phyloP scores from a whole-genome alignment of 2,797 vertebrate species.

The Xyrichtys novacula region DNA sequence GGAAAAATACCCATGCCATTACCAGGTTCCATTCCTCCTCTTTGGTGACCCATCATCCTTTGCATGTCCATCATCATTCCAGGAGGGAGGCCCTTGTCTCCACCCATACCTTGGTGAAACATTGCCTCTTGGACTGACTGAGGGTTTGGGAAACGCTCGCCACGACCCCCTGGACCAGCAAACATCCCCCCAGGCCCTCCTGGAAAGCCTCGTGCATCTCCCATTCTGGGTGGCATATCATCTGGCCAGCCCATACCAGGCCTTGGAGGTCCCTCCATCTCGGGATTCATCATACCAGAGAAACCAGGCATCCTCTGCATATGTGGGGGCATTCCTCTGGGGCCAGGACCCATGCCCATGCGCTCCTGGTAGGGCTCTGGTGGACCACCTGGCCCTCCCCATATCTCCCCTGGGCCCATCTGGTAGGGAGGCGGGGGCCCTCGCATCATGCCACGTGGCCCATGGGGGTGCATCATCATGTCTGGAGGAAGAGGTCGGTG shows the following conservation, averaged over 20 bases:
- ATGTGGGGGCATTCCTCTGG: slow-evolving; percentile 93
- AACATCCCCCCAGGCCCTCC: slow-evolving; percentile 91
- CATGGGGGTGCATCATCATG: slow-evolving; percentile 97
- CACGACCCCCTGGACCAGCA: slow-evolving; percentile 93
- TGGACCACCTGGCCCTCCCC: slow-evolving; percentile 92
- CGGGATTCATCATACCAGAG: slow-evolving; percentile 96
- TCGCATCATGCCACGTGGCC: slow-evolving; percentile 93
- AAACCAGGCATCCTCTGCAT: slow-evolving; percentile 97
- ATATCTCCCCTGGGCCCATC: slow-evolving; percentile 95
- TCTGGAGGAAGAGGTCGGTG: slow-evolving; percentile 96
- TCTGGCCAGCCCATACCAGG: slow-evolving; percentile 97
- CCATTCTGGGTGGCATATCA: slow-evolving; percentile 95
- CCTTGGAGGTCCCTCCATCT: slow-evolving; percentile 95
- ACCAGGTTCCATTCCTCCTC: slow-evolving; percentile 93
- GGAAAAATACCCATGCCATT: slow-evolving; percentile 93
- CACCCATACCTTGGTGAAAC: slow-evolving; percentile 95
- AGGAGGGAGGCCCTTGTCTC: slow-evolving; percentile 95
- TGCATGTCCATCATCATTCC: slow-evolving; percentile 97
- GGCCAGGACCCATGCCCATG: slow-evolving; percentile 91
- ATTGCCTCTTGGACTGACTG: slow-evolving; percentile 95
- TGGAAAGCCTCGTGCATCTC: slow-evolving; percentile 93
- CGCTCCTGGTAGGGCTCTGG: slow-evolving; percentile 95
- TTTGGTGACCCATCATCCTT: slow-evolving; percentile 94
- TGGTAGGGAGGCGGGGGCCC: slow-evolving; percentile 97
- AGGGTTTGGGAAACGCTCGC: slow-evolving; percentile 96